Evolutionary conservation across 2,797 vertebrate species (phyloP), one percentile per base, ranked within the genome.

Genomic region (Monodelphis domestica): DNA sequence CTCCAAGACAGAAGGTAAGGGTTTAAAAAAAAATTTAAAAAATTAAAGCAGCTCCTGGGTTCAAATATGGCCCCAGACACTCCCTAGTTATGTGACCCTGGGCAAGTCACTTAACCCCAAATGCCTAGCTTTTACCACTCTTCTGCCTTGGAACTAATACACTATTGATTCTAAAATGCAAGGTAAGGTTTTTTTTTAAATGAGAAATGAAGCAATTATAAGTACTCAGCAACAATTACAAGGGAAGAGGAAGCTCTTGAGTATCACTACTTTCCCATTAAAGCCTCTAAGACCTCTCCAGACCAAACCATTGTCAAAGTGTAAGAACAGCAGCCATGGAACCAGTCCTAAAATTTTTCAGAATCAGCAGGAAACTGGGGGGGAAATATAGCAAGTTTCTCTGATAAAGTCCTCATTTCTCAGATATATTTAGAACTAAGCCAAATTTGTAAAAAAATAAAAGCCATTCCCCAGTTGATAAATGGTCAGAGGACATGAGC

Each of bases 261-360:
- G 14, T 93, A 89, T 94, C 90, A 53, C 93, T 59, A 90, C 93
- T 95, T 94, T 95, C 90, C 88, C 57, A 93, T 90, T 90, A 93
- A 94, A 94, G 24, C 14, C 78, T 88, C 56, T 90, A 93, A 94
- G 33, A 70, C 38, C 1, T 89, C 54, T 94, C 52, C 5, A 93
- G 88, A 56, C 56, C 50, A 93, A 91, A 89, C 26, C 51, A 84
- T 57, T 52, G 88, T 94, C 56, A 88, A 91, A 78, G 56, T 57
- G 96, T 95, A 89, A 93, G 93, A 93, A 30, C 38, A 91, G 56
- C 2, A 94, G 50, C 45, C 21, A 45, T 53, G 6, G 30, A 11
- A 17, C 57, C 55, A n/a, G 45, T 53, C 59, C 94, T 90, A 50
- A 97, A 95, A 93, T 95, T 54, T 93, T 89, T 63, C 30, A 12